These are phyloP conservation scores for Drosophila tsacasi DNA, from an alignment of 1,140 invertebrate species.

Conservation along the genomic window DNA sequence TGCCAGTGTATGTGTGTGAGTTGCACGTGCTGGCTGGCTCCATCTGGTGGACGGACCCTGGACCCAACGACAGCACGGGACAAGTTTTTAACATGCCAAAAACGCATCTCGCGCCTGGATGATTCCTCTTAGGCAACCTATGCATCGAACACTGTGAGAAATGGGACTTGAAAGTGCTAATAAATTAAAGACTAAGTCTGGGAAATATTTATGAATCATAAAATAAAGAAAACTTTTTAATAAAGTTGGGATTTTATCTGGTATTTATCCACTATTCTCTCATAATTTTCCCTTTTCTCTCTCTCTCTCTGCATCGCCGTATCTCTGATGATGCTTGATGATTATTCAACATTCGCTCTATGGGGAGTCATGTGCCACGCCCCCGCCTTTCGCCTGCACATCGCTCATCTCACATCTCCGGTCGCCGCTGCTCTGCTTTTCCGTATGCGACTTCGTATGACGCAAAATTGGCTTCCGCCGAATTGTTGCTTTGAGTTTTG, in stretches of 20 bases:
- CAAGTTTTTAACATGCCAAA: slow-evolving; percentile 82
- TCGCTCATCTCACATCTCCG: slow-evolving; percentile 19
- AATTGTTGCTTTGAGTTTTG: slow-evolving; percentile 84
- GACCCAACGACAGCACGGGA: slow-evolving; percentile 44
- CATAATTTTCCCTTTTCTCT: neutral
- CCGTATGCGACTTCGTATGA: slow-evolving; percentile 43
- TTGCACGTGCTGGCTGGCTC: slow-evolving; percentile 70
- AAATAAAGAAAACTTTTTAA: neutral
- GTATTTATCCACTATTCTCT: slow-evolving; percentile 41
- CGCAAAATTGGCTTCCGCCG: slow-evolving; percentile 81
- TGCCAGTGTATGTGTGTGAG: slow-evolving; percentile 18
- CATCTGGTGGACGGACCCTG: slow-evolving; percentile 67
- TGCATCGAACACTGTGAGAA: slow-evolving; percentile 12
- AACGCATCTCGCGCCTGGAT: slow-evolving; percentile 69
- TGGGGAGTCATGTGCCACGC: slow-evolving; percentile 73
- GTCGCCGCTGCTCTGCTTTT: slow-evolving; percentile 27
- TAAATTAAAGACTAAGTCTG: neutral
- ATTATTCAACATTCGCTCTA: slow-evolving; percentile 80
- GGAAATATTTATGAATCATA: neutral
- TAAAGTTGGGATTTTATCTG: neutral
- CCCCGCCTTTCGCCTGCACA: slow-evolving; percentile 13
- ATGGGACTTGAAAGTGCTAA: neutral
- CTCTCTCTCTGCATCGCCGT: slow-evolving; percentile 8
- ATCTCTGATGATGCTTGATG: slow-evolving; percentile 70
- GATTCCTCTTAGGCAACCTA: slow-evolving; percentile 34